These are phyloP conservation scores for Stenurella melanura DNA, from an alignment of 2,888 invertebrate species.

Conservation along the genomic window DNA sequence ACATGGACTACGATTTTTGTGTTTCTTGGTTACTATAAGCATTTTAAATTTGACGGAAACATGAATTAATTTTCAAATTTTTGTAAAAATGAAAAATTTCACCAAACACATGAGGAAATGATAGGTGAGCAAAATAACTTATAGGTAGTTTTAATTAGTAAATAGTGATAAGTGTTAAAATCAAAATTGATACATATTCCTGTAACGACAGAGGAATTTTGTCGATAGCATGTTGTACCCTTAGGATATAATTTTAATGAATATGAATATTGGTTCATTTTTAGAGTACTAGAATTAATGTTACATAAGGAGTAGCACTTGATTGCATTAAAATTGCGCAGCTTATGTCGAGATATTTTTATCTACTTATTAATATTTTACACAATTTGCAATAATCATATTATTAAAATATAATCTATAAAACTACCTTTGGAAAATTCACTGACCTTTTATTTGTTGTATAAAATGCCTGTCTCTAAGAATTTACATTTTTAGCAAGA, in stretches of 20 bases:
- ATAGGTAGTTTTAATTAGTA: neutral
- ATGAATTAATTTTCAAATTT: conserved; percentile 7
- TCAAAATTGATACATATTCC: neutral
- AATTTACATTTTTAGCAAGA: neutral
- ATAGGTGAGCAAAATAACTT: neutral
- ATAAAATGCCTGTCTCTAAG: neutral
- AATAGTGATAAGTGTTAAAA: neutral
- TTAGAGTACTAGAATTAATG: neutral
- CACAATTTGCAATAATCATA: neutral
- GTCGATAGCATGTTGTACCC: neutral
- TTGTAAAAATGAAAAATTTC: conserved; percentile 2
- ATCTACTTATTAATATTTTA: neutral
- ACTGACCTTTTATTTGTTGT: neutral
- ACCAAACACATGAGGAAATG: neutral
- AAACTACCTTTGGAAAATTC: neutral
- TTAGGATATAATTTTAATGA: neutral
- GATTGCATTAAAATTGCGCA: too few species aligned
- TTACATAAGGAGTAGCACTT: too few species aligned
- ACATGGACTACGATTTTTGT: neutral
- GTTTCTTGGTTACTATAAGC: conserved; percentile 7
- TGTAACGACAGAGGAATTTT: neutral
- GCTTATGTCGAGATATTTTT: too few species aligned
- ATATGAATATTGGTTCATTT: neutral
- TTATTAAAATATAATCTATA: neutral
- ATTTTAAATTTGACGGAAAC: neutral